A percentile compares a stretch with the other conserved stretches of the same genome.
These are phyloP conservation scores for Gastrophysa polygoni DNA, from an alignment of 2,888 invertebrate genomes.

Conservation along the genomic window DNA sequence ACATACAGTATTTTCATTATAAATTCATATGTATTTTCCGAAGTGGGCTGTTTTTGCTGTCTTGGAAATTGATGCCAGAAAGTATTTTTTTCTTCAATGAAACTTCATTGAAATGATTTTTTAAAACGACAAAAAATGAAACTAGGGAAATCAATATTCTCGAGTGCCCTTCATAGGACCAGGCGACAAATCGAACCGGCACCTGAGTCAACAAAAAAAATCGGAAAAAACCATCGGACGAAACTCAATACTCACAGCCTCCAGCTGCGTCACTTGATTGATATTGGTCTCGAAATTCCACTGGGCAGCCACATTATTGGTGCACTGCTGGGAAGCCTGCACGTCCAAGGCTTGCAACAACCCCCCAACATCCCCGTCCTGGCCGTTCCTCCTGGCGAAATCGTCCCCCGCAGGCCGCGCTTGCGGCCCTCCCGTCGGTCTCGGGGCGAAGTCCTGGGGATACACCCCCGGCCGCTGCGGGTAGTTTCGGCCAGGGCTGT, in stretches of 20 bases:
- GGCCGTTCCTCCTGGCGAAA: conserved; percentile 28
- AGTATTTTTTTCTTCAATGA: too few species aligned
- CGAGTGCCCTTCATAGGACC: too few species aligned
- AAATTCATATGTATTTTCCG: too few species aligned
- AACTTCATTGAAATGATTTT: too few species aligned
- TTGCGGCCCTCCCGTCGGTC: conserved; percentile 14
- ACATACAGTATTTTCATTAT: too few species aligned
- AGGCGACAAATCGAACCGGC: too few species aligned
- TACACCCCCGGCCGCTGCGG: conserved; percentile 23
- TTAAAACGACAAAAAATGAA: too few species aligned
- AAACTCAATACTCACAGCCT: conserved; percentile 72
- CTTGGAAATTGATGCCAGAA: too few species aligned
- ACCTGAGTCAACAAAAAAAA: too few species aligned
- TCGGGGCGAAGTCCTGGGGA: conserved; percentile 11
- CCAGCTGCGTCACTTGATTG: conserved; percentile 79
- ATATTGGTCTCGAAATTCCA: conserved; percentile 91
- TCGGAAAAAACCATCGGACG: too few species aligned
- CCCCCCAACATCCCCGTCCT: conserved; percentile 59
- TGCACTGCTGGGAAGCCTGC: conserved; percentile 80
- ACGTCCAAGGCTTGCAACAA: conserved; percentile 75
- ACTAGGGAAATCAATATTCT: too few species aligned
- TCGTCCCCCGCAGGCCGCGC: conserved; percentile 23
- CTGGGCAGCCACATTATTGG: conserved; percentile 84
- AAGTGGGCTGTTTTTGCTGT: too few species aligned
- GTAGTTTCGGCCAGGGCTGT: conserved; percentile 20